Percentiles rank a stretch among this genome's conserved stretches.
Evolutionary conservation across 2,797 vertebrate genomes (phyloP).

Genomic region (Ambastaia sidthimunki): DNA sequence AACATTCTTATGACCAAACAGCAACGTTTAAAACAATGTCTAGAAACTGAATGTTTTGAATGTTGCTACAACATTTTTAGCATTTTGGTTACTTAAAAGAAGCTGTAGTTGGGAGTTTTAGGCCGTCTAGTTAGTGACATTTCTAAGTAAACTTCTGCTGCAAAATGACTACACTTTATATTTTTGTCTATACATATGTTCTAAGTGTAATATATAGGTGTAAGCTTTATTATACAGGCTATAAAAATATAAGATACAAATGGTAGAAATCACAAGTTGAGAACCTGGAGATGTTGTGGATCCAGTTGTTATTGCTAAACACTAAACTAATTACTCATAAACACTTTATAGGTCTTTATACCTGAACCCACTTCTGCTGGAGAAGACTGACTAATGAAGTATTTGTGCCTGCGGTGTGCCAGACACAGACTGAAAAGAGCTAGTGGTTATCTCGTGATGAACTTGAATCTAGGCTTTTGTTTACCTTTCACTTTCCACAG

Average conservation of each 20-base stretch:
- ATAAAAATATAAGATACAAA: not conserved
- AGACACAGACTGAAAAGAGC: not conserved
- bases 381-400: slow-evolving; percentile 3
- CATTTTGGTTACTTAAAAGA: too few relatives aligned
- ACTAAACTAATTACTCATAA: not conserved
- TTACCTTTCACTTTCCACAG: not conserved
- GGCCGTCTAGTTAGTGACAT: too few relatives aligned
- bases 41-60: too few relatives aligned
- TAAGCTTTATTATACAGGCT: not conserved
- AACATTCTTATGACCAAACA: too few relatives aligned
- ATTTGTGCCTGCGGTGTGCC: not conserved
- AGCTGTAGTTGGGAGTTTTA: too few relatives aligned
- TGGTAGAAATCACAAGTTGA: not conserved
- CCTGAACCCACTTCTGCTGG: not conserved
- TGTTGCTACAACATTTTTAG: too few relatives aligned
- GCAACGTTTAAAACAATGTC: too few relatives aligned
- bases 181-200: too few relatives aligned
- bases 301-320: not conserved
- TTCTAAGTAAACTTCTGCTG: too few relatives aligned
- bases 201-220: too few relatives aligned
- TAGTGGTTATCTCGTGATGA: not conserved
- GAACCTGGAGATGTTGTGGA: not conserved
- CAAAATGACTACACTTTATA: too few relatives aligned
- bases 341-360: not conserved
- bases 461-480: slow-evolving; percentile 5